These are phyloP conservation scores for Pentamera pediparva DNA, from an alignment of 53 echinoderm and acorn worm genomes.

Conservation along the genomic window DNA sequence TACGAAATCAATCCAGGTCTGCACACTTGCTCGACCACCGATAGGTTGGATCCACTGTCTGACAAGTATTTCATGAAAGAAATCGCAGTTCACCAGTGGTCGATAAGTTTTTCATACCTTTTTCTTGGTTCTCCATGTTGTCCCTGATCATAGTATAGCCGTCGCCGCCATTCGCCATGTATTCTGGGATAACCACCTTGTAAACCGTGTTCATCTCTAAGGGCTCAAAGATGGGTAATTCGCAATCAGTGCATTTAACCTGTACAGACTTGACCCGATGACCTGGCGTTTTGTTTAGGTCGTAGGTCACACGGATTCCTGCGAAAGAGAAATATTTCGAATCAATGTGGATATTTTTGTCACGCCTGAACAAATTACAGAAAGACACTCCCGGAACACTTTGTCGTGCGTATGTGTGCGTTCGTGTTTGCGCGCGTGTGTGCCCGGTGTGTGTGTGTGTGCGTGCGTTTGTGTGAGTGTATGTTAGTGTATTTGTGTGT, in stretches of 20 bases:
- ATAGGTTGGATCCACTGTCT: not conserved
- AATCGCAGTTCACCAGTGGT: not conserved
- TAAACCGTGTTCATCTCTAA: conserved; percentile 51
- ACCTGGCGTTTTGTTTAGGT: conserved; percentile 29
- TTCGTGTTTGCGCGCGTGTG: too few species aligned
- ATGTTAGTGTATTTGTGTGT: not conserved
- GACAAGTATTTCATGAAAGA: not conserved
- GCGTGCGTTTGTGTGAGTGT: too few species aligned
- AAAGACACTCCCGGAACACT: too few species aligned
- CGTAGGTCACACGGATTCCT: conserved; percentile 75
- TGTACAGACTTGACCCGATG: conserved; percentile 50
- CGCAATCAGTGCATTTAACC: conserved; percentile 64
- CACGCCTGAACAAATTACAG: too few species aligned
- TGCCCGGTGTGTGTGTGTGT: too few species aligned
- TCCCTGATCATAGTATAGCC: conserved; percentile 63
- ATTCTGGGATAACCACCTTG: conserved; percentile 53
- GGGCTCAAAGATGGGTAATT: conserved; percentile 62
- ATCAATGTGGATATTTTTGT: too few species aligned
- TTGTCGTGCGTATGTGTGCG: too few species aligned
- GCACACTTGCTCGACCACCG: not conserved
- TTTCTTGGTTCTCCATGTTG: conserved; percentile 42
- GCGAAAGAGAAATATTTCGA: not conserved
- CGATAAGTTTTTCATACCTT: too few species aligned
- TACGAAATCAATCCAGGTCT: too few species aligned
- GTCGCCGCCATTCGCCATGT: conserved; percentile 67